These are phyloP conservation scores for Pseudomyrmex dendroicus DNA, from an alignment of 1,140 invertebrate genomes.

Conservation along the genomic window DNA sequence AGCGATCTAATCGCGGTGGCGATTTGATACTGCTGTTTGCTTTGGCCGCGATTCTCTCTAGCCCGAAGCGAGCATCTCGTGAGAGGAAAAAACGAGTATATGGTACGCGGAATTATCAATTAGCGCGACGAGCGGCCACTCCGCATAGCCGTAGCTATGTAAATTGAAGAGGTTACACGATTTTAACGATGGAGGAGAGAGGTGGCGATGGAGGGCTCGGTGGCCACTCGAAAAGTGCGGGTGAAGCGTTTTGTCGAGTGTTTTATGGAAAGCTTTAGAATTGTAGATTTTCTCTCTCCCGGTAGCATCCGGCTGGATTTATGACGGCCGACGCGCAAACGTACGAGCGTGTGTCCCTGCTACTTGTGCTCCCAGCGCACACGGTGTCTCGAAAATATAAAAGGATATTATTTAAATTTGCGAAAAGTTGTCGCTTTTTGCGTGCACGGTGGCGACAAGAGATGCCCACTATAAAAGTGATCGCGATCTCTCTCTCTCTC, in stretches of 20 bases:
- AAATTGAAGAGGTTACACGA: conserved; percentile 85
- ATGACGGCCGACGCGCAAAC: conserved; percentile 68
- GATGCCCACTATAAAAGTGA: background rate
- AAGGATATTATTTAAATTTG: conserved; percentile 80
- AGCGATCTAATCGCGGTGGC: background rate
- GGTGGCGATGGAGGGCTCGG: conserved; percentile 49
- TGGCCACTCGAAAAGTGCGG: conserved; percentile 83
- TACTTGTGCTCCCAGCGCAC: conserved; percentile 52
- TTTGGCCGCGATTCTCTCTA: conserved; percentile 45
- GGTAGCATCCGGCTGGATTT: conserved; percentile 74
- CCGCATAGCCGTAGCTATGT: conserved; percentile 82
- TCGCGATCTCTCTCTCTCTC: background rate
- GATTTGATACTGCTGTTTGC: conserved; percentile 37
- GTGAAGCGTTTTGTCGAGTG: conserved; percentile 83
- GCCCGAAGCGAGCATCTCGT: conserved; percentile 28
- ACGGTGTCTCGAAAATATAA: conserved; percentile 68
- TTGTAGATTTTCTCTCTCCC: conserved; percentile 82
- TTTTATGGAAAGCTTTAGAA: conserved; percentile 85
- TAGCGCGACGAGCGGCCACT: conserved; percentile 76
- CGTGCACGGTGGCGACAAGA: background rate
- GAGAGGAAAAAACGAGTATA: background rate
- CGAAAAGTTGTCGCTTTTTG: conserved; percentile 64
- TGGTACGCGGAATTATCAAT: conserved; percentile 70
- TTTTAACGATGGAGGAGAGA: conserved; percentile 74
- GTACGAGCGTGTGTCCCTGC: conserved; percentile 48